Evolutionary conservation across 2,797 vertebrate genomes (phyloP).

Genomic region (Anniella stebbinsi): DNA sequence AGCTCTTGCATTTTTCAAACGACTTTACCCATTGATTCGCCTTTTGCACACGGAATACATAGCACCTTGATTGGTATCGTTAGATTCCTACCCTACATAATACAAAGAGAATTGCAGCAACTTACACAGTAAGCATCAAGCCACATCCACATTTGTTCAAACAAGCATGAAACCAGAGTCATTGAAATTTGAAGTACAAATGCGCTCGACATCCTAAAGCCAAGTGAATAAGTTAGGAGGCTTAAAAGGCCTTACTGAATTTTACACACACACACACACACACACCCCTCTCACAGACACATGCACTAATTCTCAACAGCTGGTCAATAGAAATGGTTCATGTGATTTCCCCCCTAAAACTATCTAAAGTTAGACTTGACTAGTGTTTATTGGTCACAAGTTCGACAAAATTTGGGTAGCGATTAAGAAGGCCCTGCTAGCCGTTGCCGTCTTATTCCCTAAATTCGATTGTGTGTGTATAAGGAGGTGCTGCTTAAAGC

Average conservation of each 20-base stretch:
- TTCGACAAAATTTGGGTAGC: not conserved
- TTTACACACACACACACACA: not conserved
- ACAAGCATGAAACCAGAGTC: not conserved
- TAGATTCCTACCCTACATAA: not conserved
- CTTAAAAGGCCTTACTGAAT: not conserved
- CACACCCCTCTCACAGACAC: not conserved
- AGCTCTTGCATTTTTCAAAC: not conserved
- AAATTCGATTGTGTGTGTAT: too few species aligned
- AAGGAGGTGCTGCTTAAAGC: not conserved
- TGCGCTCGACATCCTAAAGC: not conserved
- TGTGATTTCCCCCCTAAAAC: not conserved
- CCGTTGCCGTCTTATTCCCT: not conserved
- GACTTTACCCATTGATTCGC: too few species aligned
- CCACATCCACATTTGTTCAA: not conserved
- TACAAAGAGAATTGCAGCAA: not conserved
- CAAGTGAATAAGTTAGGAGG: not conserved
- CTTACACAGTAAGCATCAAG: too few species aligned
- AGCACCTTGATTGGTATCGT: too few species aligned
- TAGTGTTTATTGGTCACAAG: not conserved
- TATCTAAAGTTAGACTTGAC: not conserved
- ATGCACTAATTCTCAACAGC: too few species aligned
- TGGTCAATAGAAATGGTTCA: too few species aligned
- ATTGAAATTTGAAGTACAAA: not conserved
- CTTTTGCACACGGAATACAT: not conserved
- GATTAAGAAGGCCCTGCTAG: not conserved